These are phyloP conservation scores for Smutsia temminckii DNA, from an alignment of 2,797 vertebrate genomes.

Conservation along the genomic window DNA sequence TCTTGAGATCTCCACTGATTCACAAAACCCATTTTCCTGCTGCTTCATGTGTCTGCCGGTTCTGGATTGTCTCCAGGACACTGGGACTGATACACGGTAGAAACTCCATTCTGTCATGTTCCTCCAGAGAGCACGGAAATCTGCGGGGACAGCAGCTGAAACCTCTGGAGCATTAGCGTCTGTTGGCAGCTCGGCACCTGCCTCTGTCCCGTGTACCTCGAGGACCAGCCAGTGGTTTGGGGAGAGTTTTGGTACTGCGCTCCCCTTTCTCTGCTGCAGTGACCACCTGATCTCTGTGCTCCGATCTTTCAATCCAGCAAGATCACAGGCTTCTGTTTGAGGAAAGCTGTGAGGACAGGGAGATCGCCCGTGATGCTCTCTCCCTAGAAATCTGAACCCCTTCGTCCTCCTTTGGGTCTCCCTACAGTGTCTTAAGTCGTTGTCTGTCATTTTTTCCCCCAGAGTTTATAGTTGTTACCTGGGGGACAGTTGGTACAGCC, in stretches of 20 bases:
- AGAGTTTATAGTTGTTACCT: not conserved
- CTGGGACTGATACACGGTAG: fast-evolving
- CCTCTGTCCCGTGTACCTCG: not conserved
- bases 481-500: not conserved
- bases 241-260: not conserved
- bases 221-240: not conserved
- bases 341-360: not conserved
- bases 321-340: not conserved
- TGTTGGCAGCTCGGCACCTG: not conserved
- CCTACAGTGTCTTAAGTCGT: not conserved
- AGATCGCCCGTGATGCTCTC: fast-evolving
- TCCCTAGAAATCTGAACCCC: not conserved
- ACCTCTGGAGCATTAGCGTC: not conserved
- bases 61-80: not conserved
- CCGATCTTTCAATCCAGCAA: not conserved
- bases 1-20: not conserved
- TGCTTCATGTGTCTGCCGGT: not conserved
- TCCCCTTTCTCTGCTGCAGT: not conserved
- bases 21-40: not conserved
- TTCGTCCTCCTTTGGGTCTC: not conserved
- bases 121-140: not conserved
- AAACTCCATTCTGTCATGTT: not conserved
- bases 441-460: not conserved
- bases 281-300: not conserved
- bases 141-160: not conserved